A percentile compares a stretch with the other conserved stretches of the same genome.
These are phyloP conservation scores for Amphipyra tragopoginis DNA, from an alignment of 2,888 invertebrate genomes.

Conservation along the genomic window DNA sequence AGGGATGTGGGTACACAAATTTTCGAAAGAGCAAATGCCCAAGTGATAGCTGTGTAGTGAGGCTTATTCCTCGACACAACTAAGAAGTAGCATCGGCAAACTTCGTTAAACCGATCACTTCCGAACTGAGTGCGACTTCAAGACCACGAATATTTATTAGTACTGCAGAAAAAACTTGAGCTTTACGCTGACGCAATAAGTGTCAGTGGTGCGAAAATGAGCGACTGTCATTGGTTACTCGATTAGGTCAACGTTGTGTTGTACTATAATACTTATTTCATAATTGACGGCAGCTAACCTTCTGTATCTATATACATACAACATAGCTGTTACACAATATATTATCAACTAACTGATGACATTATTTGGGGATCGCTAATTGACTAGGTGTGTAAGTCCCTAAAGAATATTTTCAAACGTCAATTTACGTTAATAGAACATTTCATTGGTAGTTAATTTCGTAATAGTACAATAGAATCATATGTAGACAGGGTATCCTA, in stretches of 20 bases:
- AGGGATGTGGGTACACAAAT: background rate
- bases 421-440: conserved; percentile 14
- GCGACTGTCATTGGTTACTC: too few relatives aligned
- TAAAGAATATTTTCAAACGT: conserved; percentile 17
- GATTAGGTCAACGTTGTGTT: too few relatives aligned
- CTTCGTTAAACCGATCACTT: too few relatives aligned
- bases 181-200: too few relatives aligned
- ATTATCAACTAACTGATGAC: conserved; percentile 15
- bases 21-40: conserved; percentile 18
- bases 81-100: too few relatives aligned
- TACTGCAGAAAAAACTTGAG: too few relatives aligned
- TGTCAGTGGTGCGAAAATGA: too few relatives aligned
- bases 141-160: too few relatives aligned
- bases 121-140: too few relatives aligned
- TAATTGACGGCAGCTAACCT: conserved; percentile 20
- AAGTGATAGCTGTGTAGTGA: background rate
- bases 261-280: conserved; percentile 8
- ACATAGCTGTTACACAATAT: conserved; percentile 18
- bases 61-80: too few relatives aligned
- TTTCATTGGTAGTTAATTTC: background rate
- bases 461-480: too few relatives aligned
- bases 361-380: conserved; percentile 30
- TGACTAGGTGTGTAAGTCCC: conserved; percentile 32
- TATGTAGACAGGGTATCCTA: too few relatives aligned
- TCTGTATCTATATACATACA: background rate